Conservation (phyloP, 2,113 vertebrate genomes). For the Telmatochromis sp. region DNA sequence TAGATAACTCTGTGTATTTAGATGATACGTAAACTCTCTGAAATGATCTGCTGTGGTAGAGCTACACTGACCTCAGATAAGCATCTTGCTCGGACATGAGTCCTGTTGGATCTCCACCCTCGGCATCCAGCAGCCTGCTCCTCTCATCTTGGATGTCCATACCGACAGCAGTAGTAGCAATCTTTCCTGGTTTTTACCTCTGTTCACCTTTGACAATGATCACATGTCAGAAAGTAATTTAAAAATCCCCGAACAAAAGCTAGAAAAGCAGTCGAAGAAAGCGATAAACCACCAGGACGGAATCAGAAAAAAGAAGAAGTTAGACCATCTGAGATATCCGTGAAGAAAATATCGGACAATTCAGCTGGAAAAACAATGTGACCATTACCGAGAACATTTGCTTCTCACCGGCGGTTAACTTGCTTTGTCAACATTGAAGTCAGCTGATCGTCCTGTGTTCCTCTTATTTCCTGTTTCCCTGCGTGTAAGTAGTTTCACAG, state of each 20-base stretch:
- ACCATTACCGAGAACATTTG: neutral
- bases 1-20: fast-evolving
- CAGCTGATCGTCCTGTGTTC: slow-evolving; percentile 43
- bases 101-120: slow-evolving; percentile 5
- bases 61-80: slow-evolving; percentile 62
- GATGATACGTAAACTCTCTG: fast-evolving
- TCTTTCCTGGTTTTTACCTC: neutral
- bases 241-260: neutral
- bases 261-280: neutral
- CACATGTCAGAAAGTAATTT: neutral
- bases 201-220: neutral
- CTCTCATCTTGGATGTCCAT: slow-evolving; percentile 64
- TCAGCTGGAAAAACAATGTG: neutral
- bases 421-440: slow-evolving; percentile 38
- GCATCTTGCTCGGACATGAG: slow-evolving; percentile 54
- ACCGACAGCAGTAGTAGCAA: neutral
- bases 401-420: neutral
- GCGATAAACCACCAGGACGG: neutral
- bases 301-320: neutral
- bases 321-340: neutral
- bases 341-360: neutral
- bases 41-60: neutral
- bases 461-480: neutral
- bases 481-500: slow-evolving; percentile 26
- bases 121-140: slow-evolving; percentile 56